These are phyloP conservation scores for Nephrotoma appendiculata DNA, from an alignment of 2,888 invertebrate species.

Conservation along the genomic window DNA sequence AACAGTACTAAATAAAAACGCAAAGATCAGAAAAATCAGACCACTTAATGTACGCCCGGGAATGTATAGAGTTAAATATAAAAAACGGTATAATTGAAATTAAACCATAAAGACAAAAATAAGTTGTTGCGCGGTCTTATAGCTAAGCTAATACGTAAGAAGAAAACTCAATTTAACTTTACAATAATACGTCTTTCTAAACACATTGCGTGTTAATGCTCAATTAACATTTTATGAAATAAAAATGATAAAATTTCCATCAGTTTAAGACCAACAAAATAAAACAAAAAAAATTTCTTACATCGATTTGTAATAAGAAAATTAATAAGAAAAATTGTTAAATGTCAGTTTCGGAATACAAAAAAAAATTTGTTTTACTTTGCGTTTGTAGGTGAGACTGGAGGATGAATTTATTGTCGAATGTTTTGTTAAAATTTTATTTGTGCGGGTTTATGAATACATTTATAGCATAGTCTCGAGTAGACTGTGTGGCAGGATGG, in stretches of 20 bases:
- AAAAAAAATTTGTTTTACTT: neutral
- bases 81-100: neutral
- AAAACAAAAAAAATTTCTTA: neutral
- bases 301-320: neutral
- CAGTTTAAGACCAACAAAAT: neutral
- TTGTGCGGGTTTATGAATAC: neutral
- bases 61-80: neutral
- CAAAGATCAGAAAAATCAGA: neutral
- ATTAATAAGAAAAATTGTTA: neutral
- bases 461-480: neutral
- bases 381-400: neutral
- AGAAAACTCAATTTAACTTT: neutral
- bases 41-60: neutral
- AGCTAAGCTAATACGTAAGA: neutral
- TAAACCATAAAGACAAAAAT: neutral
- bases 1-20: neutral
- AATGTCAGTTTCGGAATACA: neutral
- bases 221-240: neutral
- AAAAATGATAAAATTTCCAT: neutral
- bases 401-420: neutral
- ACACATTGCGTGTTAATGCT: neutral
- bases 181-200: neutral
- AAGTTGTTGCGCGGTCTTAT: neutral
- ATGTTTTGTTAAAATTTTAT: neutral
- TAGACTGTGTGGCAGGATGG: neutral